phyloP scores from a whole-genome alignment of 2,113 vertebrate species.

The Fukomys damarensis region DNA sequence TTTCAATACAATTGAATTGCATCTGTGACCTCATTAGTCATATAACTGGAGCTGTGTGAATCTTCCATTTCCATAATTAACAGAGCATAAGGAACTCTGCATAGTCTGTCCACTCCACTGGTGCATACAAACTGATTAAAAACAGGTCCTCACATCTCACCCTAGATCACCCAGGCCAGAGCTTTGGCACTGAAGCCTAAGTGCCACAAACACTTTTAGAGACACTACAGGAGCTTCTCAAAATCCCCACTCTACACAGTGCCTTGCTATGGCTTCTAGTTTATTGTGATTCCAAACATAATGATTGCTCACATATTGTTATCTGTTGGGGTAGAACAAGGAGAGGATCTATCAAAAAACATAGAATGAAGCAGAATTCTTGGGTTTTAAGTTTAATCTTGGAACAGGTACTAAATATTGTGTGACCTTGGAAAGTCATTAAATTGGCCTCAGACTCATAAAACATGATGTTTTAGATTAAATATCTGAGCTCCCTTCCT shows the following conservation, averaged over 20 bases:
- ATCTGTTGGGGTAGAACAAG: neutral
- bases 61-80: neutral
- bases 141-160: neutral
- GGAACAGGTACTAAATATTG: neutral
- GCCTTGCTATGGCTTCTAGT: neutral
- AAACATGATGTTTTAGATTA: neutral
- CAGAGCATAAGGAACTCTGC: neutral
- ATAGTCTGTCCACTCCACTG: neutral
- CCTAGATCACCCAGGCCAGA: neutral
- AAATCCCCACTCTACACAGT: neutral
- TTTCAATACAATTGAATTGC: neutral
- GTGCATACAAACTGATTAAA: neutral
- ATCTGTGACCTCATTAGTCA: neutral
- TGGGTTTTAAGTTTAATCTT: conserved; percentile 10
- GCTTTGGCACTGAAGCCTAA: neutral
- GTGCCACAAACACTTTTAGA: neutral
- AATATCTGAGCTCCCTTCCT: neutral
- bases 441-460: neutral
- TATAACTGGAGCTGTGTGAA: neutral
- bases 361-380: neutral
- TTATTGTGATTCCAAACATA: neutral
- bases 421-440: neutral
- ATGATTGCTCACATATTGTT: neutral
- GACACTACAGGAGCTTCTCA: neutral
- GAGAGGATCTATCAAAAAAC: neutral